Evolutionary conservation across 2,888 invertebrate species (phyloP).

Genomic region (Eupithecia exiguata): DNA sequence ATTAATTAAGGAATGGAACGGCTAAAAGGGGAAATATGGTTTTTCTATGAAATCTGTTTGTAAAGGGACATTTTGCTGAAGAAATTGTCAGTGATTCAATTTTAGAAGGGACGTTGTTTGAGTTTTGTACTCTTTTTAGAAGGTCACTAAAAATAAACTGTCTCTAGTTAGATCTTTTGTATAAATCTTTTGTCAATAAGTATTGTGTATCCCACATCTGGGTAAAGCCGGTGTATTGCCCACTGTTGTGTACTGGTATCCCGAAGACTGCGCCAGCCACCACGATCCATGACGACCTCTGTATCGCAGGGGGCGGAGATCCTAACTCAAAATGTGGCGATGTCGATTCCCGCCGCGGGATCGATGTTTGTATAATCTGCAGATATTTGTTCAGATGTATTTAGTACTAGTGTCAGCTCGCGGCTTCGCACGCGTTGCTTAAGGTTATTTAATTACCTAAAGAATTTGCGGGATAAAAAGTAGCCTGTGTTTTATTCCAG

Average conservation of each 20-base stretch:
- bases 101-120: background rate
- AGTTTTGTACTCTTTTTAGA: background rate
- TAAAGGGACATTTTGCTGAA: background rate
- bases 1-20: conserved; percentile 7
- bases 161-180: background rate
- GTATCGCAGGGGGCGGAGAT: no score
- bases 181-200: background rate
- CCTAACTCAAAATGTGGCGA: no score
- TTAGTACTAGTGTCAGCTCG: no score
- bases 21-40: background rate
- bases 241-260: no score
- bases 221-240: no score
- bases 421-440: no score
- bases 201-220: background rate
- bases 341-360: no score
- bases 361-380: background rate
- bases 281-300: no score
- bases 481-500: no score
- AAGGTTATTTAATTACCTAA: no score
- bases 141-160: background rate
- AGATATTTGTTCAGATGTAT: background rate
- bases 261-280: no score
- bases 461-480: no score
- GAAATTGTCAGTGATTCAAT: background rate
- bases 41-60: background rate